Base-by-base conservation (phyloP, 35 echinoderm and acorn worm species). In the Hemicentrotus pulcherrimus region DNA sequence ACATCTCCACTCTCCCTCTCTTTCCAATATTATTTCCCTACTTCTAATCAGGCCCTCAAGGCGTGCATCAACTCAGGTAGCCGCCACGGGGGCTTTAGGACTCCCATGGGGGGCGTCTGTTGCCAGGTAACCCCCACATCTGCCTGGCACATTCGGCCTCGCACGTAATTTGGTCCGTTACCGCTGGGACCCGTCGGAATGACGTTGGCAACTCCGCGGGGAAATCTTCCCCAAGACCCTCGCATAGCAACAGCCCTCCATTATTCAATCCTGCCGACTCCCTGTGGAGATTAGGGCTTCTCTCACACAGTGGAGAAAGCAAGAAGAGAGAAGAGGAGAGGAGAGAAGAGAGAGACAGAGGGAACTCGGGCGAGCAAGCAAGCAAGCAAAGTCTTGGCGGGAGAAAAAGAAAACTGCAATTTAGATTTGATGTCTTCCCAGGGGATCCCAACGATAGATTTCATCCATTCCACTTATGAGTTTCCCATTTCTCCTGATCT, bases 381-480 rank as follows among this genome's bases (percentile, higher is more conserved):
- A 47, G 91, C 30, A 93, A 47, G 48, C n/a, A 30, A 14, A 47
- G 91, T 22, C 45, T 24, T 93, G 32, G 48, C 45, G 48, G 91
- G 48, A 58, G 46, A 93, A 93, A 93, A 50, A 93, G 46, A 93
- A 93, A 93, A 93, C 91, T 93, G 91, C 91, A 93, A 93, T 93
- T 93, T 93, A 93, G 91, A 93, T 93, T 93, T 93, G 91, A 93
- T 93, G 91, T 93, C 91, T 93, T 93, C 91, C 91, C 91, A 47
- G 91, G 91, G 48, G 91, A 93, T 14, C 91, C 47, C 22, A 2
- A 22, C 46, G 46, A 93, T 52, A 93, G 91, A 93, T 58, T 93
- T 93, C 91, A 93, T 93, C 91, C 91, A 93, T 93, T 93, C 91
- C 91, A 93, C 48, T 93, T 93, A n/a, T 46, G 91, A 24, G 45